Evolutionary conservation across 2,113 vertebrate species (phyloP).

Genomic region (Podarcis raffonei): DNA sequence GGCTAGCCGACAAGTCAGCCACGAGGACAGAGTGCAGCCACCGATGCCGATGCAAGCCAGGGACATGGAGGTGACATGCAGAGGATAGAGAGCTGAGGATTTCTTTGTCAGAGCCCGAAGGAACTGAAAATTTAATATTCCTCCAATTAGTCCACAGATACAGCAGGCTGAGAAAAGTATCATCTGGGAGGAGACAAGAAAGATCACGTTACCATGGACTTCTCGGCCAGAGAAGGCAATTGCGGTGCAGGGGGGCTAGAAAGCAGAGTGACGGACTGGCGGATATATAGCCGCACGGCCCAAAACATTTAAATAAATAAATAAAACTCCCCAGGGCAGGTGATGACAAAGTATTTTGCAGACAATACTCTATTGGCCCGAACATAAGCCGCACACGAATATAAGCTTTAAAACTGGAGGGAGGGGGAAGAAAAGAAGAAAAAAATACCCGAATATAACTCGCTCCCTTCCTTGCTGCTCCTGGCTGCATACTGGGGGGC

Average conservation of each 20-base stretch:
- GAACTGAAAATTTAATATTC: constrained; percentile 98
- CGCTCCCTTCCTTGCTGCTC: too few relatives aligned
- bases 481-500: too few relatives aligned
- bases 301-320: too few relatives aligned
- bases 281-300: too few relatives aligned
- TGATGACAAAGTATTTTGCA: too few relatives aligned
- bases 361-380: too few relatives aligned
- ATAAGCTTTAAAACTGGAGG: too few relatives aligned
- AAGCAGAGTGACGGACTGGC: not conserved
- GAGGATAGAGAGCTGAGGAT: constrained; percentile 83
- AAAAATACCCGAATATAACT: too few relatives aligned
- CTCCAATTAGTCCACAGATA: constrained; percentile 97
- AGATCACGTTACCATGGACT: constrained; percentile 22
- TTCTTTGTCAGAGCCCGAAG: constrained; percentile 92
- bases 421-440: too few relatives aligned
- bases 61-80: constrained; percentile 94
- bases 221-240: constrained; percentile 22
- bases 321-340: too few relatives aligned
- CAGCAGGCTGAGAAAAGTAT: constrained; percentile 98
- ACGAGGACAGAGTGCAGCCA: constrained; percentile 94
- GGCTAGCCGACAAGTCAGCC: constrained; percentile 96
- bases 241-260: constrained; percentile 2
- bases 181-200: constrained; percentile 84
- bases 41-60: constrained; percentile 94
- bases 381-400: too few relatives aligned